Percentiles rank a stretch among this genome's conserved stretches.
These are phyloP conservation scores for Harpalus rufipes DNA, from an alignment of 2,888 invertebrate species.

Conservation along the genomic window DNA sequence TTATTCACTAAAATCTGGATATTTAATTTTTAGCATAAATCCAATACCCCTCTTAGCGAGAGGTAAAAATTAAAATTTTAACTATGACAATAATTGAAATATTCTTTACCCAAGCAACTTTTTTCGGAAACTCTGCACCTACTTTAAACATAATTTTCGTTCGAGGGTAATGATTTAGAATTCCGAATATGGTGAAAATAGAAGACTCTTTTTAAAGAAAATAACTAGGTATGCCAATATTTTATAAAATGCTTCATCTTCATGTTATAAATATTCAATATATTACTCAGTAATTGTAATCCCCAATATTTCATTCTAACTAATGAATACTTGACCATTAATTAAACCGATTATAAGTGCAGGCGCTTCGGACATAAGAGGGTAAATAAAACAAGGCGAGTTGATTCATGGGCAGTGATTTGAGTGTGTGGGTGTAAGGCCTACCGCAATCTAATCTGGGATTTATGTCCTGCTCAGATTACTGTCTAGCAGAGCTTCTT, in stretches of 20 bases:
- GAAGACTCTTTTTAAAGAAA: no score
- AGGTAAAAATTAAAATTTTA: no score
- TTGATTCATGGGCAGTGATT: conserved; percentile 24
- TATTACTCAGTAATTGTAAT: conserved; percentile 1
- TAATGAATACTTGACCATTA: conserved; percentile 28
- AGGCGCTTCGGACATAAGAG: conserved; percentile 22
- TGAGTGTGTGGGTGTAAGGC: conserved; percentile 15
- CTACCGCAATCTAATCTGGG: conserved; percentile 44
- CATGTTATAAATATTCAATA: neutral
- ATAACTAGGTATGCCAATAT: no score
- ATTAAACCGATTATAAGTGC: conserved; percentile 27
- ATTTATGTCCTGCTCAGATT: conserved; percentile 28
- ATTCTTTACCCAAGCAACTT: no score
- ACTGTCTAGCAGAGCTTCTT: conserved; percentile 20
- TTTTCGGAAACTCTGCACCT: no score
- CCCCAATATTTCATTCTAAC: conserved; percentile 17
- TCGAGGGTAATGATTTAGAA: no score
- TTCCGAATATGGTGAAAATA: no score
- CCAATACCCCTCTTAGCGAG: no score
- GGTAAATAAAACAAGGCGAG: conserved; percentile 44
- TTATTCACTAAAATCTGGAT: no score
- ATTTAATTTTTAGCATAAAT: no score
- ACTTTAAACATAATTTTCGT: no score
- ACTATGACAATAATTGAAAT: no score
- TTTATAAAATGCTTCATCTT: neutral